Conservation (phyloP, 2,888 invertebrate genomes). For the Emesis furor region DNA sequence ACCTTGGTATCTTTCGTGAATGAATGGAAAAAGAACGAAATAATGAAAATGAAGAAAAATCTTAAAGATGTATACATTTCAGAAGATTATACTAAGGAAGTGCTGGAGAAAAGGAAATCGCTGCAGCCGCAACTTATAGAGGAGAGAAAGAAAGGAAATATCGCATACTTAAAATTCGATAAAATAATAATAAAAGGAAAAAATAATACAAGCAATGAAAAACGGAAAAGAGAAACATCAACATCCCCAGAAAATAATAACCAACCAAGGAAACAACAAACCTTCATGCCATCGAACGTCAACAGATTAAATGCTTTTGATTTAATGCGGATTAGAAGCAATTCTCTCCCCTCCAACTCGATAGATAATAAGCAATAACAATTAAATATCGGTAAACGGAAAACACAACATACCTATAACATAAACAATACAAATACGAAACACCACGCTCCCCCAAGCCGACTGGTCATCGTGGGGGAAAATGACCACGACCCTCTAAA, state of each 20-base stretch:
- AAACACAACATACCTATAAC: background rate
- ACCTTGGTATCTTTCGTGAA: slow-evolving; percentile 32
- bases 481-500: background rate
- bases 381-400: slow-evolving; percentile 4
- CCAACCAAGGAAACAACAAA: too few relatives aligned
- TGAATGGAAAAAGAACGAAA: slow-evolving; percentile 43
- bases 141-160: slow-evolving; percentile 48
- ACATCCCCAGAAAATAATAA: too few relatives aligned
- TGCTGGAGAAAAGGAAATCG: slow-evolving; percentile 49
- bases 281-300: too few relatives aligned
- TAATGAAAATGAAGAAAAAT: slow-evolving; percentile 33
- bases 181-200: slow-evolving; percentile 45
- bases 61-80: slow-evolving; percentile 30
- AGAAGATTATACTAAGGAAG: slow-evolving; percentile 50
- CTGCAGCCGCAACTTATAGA: slow-evolving; percentile 44
- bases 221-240: too few relatives aligned
- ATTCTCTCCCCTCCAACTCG: background rate
- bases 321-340: background rate
- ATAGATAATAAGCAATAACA: background rate
- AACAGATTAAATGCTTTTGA: background rate
- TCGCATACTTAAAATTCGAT: slow-evolving; percentile 48
- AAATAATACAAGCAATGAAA: background rate
- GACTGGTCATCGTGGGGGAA: background rate
- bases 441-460: background rate
- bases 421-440: background rate